Percentiles rank a stretch among this genome's conserved stretches.
Evolutionary conservation across 2,888 invertebrate genomes (phyloP).

Genomic region (Maniola hyperantus): DNA sequence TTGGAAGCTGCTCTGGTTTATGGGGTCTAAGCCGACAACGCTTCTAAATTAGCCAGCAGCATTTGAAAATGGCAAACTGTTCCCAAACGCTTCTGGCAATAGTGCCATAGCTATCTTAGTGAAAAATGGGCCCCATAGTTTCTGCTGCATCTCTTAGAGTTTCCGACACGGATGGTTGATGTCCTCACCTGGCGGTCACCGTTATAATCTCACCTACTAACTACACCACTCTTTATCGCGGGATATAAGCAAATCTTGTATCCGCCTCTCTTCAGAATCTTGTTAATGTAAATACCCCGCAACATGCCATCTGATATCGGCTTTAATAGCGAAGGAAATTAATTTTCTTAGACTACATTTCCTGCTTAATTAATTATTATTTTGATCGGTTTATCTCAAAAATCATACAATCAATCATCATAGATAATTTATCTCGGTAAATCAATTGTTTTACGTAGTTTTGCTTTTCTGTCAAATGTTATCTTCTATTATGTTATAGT

Average conservation of each 20-base stretch:
- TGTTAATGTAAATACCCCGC: conserved; percentile 25
- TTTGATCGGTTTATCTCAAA: conserved; percentile 9
- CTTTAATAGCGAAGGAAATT: conserved; percentile 19
- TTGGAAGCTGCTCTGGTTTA: too few species aligned
- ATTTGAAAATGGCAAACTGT: not conserved
- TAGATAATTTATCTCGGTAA: not conserved
- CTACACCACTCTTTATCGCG: conserved; percentile 49
- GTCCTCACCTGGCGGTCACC: conserved; percentile 66
- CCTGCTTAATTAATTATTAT: conserved; percentile 14
- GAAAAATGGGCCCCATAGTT: conserved; percentile 37
- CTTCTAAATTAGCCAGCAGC: not conserved
- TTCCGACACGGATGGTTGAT: conserved; percentile 57
- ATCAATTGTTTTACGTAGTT: not conserved
- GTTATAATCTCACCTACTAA: conserved; percentile 52
- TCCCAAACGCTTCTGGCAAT: not conserved
- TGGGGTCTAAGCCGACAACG: not conserved
- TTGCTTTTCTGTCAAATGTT: not conserved
- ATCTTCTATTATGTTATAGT: too few species aligned
- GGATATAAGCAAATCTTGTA: conserved; percentile 36
- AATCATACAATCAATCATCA: not conserved
- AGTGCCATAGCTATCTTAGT: not conserved
- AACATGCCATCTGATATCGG: conserved; percentile 33
- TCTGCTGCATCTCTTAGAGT: conserved; percentile 57
- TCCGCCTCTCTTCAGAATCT: conserved; percentile 31
- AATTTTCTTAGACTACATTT: conserved; percentile 16